phyloP scores from a whole-genome alignment of 2,888 invertebrate species.

The Nasonia oneida region DNA sequence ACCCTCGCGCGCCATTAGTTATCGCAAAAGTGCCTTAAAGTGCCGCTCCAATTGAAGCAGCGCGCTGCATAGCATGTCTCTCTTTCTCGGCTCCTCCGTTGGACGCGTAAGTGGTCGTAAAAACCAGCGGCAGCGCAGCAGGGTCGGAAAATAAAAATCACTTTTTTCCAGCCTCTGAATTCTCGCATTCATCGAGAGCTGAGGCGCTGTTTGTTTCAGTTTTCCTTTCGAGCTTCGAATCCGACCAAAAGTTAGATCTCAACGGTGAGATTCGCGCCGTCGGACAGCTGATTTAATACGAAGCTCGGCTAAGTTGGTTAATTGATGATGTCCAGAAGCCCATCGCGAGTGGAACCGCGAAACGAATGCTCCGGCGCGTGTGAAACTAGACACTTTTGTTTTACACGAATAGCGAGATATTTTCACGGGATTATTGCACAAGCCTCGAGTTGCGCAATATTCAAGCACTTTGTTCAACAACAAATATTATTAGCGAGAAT shows the following conservation, averaged over 20 bases:
- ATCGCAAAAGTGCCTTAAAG: constrained; percentile 69
- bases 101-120: constrained; percentile 52
- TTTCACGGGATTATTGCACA: not conserved
- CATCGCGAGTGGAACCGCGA: not conserved
- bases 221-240: not conserved
- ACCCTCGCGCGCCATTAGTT: constrained; percentile 69
- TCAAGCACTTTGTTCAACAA: not conserved
- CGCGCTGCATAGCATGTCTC: not conserved
- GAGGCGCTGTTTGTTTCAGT: not conserved
- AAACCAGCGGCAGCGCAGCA: not conserved
- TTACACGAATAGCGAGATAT: not conserved
- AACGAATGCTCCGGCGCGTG: constrained; percentile 31
- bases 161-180: constrained; percentile 21
- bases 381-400: constrained; percentile 8
- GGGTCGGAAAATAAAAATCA: constrained; percentile 32
- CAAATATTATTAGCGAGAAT: not conserved
- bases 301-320: constrained; percentile 48
- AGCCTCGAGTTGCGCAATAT: not conserved
- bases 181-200: not conserved
- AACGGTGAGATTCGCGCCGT: constrained; percentile 51
- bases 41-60: constrained; percentile 64
- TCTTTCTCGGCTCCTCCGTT: not conserved
- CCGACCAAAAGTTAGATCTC: constrained; percentile 23
- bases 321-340: constrained; percentile 47
- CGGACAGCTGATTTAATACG: constrained; percentile 53